Base-by-base conservation (phyloP, 2,888 invertebrate species). In the Drosophila silvestris region DNA sequence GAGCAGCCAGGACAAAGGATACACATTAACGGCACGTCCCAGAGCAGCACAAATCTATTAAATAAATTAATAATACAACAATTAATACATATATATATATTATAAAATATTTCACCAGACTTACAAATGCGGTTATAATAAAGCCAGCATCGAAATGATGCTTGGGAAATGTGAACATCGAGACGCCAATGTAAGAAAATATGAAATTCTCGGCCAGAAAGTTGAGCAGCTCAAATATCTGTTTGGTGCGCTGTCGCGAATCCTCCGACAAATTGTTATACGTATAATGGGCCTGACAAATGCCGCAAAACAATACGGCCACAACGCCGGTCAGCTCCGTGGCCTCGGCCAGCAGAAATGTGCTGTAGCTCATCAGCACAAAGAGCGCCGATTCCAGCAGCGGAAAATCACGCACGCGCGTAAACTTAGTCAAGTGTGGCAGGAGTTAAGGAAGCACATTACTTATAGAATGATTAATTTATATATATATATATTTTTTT, bases 211-310 rank as follows among this genome's bases (percentile, higher is more conserved):
- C 99, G 0, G 99, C 98, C 79, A 99, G 94, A 94, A 99, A 99
- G 94, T 99, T 99, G 78, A 99, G 95, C 88, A 99, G 94, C 93
- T 98, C 98, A 94, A 98, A 98, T 89, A 98, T 95, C 93, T 98
- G 97, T 94, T 98, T 98, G 37, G 98, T 98, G 80, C 98, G 95
- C 80, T 95, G 95, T 82, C 98, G 95, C 0, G 98, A 98, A 91
- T 98, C 97, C 64, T 96, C 95, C 0, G 98, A 98, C 41, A 99
- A 94, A 94, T 99, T 99, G 94, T 99, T 99, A 94, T 98, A 99
- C 0, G 99, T 99, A 93, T 99, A 99, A 94, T 99, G 99, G 28
- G 99, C 99, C 94, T 99, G 99, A 92, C 98, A 99, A 90, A 99
- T 99, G 35, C 99, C 99, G 94, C 99, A 99, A 94, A 99, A 99